A percentile compares a stretch with the other conserved stretches of the same genome.
Evolutionary conservation across 53 echinoderm and acorn worm genomes (phyloP).

Genomic region (Antedon mediterranea): DNA sequence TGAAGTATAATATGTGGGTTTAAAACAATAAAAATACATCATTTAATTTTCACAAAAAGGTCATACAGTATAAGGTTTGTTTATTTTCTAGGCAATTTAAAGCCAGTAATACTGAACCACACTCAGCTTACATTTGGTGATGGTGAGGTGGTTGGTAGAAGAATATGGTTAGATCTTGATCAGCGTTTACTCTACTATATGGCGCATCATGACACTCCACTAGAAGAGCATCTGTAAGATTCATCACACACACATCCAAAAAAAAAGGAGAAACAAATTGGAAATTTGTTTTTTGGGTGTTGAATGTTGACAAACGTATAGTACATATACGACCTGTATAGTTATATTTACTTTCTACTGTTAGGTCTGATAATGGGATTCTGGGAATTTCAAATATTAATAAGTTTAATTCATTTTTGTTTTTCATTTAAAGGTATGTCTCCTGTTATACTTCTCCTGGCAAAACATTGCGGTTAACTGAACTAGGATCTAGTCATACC

Average conservation of each 20-base stretch:
- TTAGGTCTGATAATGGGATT: no score
- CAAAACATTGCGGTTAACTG: slow-evolving; percentile 60
- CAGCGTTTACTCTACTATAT: slow-evolving; percentile 74
- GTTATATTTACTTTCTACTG: no score
- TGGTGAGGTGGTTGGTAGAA: slow-evolving; percentile 70
- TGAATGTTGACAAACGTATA: not conserved
- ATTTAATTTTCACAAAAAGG: no score
- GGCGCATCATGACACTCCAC: slow-evolving; percentile 81
- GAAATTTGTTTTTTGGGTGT: no score
- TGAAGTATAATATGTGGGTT: no score
- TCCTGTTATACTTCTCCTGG: slow-evolving; percentile 60
- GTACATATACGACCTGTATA: no score
- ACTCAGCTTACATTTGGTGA: slow-evolving; percentile 62
- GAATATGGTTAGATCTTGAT: slow-evolving; percentile 68
- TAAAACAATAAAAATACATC: no score
- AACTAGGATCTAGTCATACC: slow-evolving; percentile 64
- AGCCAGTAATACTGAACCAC: slow-evolving; percentile 70
- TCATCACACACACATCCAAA: no score
- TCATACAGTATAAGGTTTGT: no score
- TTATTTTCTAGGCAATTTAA: slow-evolving; percentile 48
- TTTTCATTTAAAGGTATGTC: slow-evolving; percentile 45
- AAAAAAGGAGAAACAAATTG: no score
- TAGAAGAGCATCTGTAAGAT: slow-evolving; percentile 97
- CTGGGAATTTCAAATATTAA: no score
- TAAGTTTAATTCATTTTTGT: not conserved